Evolutionary conservation across 2,797 vertebrate genomes (phyloP), one percentile per base, ranked within the genome.

Genomic region (Chromis chromis): DNA sequence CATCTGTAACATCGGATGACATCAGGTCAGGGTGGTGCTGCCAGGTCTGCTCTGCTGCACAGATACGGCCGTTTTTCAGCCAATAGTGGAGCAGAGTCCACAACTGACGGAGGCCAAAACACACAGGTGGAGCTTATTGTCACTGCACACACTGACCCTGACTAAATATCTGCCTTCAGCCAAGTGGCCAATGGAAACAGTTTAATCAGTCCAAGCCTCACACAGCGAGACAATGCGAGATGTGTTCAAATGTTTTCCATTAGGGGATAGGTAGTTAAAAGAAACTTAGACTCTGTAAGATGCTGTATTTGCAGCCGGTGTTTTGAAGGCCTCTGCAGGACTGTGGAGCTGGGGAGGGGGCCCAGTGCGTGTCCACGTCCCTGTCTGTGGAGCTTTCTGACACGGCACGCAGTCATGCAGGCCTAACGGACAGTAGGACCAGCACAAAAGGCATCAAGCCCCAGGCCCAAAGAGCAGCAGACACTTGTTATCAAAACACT

Each of bases 401-500:
- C 75, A 83, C 28, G 65, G 75, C 61, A 82, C 28, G 85, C 93
- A 94, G 86, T 94, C 92, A 94, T 89, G 93, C 88, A 86, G 83
- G 70, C 81, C 85, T 93, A 92, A 94, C 79, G 57, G 82, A 89
- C 88, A 71, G 89, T 87, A 86, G 83, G 74, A 78, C 82, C 77
- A 78, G 61, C 89, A 94, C 93, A 95, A 95, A 93, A 90, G 92
- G 78, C 88, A 89, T 93, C 91, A 93, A 92, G 87, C 86, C 83
- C 86, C 46, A 61, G 74, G 81, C 89, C 88, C 89, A 90, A 92
- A 94, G 90, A 93, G 83, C 89, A 88, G 88, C 92, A 91, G 94
- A 95, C 94, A 94, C 89, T 94, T 94, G 93, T 93, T 94, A 95
- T 94, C 92, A 94, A 94, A 95, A 93, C 92, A 89, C 89, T 94